A percentile compares a stretch with the other conserved stretches of the same genome.
phyloP scores from a whole-genome alignment of 2,113 vertebrate genomes.

The Nerophis ophidion region DNA sequence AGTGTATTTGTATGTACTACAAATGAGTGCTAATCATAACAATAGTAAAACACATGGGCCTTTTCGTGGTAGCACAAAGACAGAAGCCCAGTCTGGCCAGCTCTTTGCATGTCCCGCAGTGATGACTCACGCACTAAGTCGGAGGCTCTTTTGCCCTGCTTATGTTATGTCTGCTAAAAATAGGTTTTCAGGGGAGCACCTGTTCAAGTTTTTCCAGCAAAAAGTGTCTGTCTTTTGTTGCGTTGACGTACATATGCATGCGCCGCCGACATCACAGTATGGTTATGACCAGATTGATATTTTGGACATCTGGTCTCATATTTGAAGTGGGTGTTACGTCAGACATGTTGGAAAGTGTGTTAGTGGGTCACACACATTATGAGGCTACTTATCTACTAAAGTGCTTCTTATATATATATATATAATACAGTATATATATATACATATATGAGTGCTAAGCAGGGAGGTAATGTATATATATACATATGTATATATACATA shows the following conservation, averaged over 20 bases:
- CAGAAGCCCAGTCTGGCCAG: constrained; percentile 43
- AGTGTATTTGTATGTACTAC: too few relatives aligned
- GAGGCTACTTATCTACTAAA: too few relatives aligned
- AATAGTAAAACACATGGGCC: constrained; percentile 6
- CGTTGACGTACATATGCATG: not conserved
- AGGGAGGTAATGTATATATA: too few relatives aligned
- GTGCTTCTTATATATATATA: too few relatives aligned
- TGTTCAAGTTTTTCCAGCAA: constrained; percentile 7
- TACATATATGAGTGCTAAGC: too few relatives aligned
- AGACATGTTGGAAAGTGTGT: too few relatives aligned
- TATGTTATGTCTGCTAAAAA: constrained; percentile 18
- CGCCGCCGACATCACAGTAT: too few relatives aligned
- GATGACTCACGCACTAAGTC: constrained; percentile 19
- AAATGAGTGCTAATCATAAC: not conserved
- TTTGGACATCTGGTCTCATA: constrained; percentile 7
- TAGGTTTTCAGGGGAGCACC: constrained; percentile 6
- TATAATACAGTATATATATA: too few relatives aligned
- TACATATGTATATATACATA: too few relatives aligned
- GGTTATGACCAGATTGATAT: not conserved
- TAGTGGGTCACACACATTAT: too few relatives aligned
- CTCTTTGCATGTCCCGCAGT: constrained; percentile 32
- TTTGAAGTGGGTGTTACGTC: too few relatives aligned
- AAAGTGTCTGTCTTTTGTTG: constrained; percentile 2
- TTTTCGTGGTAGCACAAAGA: constrained; percentile 31
- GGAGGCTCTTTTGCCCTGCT: constrained; percentile 3